These are phyloP conservation scores for Anorthoa munda DNA, from an alignment of 2,888 invertebrate species.

Conservation along the genomic window DNA sequence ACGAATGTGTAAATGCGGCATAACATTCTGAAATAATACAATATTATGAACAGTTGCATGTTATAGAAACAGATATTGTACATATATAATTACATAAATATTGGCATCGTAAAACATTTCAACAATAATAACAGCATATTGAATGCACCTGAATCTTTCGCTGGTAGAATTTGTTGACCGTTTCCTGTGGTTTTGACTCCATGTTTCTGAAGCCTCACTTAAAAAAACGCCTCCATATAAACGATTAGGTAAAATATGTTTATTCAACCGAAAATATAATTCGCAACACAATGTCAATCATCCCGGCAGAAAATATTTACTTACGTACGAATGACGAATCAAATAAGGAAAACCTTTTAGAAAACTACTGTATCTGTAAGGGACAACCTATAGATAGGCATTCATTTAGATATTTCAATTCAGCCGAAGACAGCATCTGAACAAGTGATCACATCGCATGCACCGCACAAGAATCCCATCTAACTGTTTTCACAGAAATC, in stretches of 20 bases:
- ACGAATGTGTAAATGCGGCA: too few relatives aligned
- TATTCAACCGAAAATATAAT: background rate
- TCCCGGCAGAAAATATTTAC: constrained; percentile 2
- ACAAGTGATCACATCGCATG: constrained; percentile 44
- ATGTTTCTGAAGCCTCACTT: background rate
- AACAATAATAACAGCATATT: background rate
- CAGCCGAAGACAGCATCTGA: constrained; percentile 15
- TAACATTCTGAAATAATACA: background rate
- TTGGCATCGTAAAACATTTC: background rate
- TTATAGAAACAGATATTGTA: background rate
- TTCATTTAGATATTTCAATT: constrained; percentile 3
- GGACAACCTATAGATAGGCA: background rate
- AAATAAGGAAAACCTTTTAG: constrained; percentile 21
- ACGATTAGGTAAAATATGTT: background rate
- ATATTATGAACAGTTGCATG: background rate
- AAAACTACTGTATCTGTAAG: background rate
- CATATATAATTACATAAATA: background rate
- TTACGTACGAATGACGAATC: background rate
- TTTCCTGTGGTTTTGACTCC: background rate
- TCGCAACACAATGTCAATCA: constrained; percentile 14
- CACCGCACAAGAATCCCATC: constrained; percentile 62
- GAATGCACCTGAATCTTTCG: background rate
- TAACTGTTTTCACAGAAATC: constrained; percentile 75
- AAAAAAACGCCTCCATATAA: background rate
- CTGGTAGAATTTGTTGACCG: background rate